Percentiles rank a stretch among this genome's conserved stretches.
Evolutionary conservation across 2,113 vertebrate species (phyloP).

Genomic region (Colius striatus): DNA sequence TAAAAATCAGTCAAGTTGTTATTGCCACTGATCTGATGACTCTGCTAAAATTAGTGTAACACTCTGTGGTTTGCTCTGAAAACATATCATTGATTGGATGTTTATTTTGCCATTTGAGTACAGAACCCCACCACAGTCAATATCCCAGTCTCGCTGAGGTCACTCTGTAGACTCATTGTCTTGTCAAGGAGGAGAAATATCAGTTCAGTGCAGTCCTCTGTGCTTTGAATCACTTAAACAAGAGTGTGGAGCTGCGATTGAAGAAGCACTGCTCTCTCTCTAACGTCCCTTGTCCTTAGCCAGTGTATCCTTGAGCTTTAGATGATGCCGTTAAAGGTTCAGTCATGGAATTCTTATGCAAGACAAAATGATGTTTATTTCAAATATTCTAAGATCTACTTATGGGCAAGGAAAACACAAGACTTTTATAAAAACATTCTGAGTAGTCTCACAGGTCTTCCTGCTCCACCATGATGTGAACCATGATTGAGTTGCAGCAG

Average conservation of each 20-base stretch:
- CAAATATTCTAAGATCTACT: background rate
- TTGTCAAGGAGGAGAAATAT: conserved; percentile 15
- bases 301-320: background rate
- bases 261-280: rapidly evolving
- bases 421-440: background rate
- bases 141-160: background rate
- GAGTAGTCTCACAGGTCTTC: background rate
- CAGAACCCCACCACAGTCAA: conserved; percentile 18
- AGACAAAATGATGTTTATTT: background rate
- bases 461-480: background rate
- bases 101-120: conserved; percentile 17
- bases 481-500: background rate
- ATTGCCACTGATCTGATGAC: conserved; percentile 24
- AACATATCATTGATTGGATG: background rate
- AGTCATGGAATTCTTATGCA: background rate
- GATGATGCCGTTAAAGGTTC: background rate
- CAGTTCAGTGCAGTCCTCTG: background rate
- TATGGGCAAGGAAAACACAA: background rate
- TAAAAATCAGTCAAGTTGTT: conserved; percentile 29
- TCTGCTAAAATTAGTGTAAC: conserved; percentile 24
- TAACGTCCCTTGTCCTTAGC: background rate
- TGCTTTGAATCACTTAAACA: background rate
- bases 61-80: background rate
- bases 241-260: background rate
- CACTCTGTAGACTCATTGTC: background rate